Conservation (phyloP, 2,797 vertebrate species). For the Rousettus madagascariensis region DNA sequence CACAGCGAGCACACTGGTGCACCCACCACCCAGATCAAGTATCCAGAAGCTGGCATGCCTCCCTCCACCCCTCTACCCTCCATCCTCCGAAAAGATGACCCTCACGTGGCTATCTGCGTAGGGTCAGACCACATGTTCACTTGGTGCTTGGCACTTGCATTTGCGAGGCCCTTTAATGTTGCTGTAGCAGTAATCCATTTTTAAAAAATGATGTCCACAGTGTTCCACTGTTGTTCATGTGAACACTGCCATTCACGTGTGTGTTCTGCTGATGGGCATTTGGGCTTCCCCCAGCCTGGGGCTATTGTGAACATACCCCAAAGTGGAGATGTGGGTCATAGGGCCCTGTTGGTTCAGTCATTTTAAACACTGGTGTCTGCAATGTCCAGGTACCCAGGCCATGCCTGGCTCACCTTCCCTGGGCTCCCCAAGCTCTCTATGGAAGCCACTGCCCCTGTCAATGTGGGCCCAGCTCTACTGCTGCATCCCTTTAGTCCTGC, state of each 20-base stretch:
- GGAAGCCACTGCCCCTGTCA: not conserved
- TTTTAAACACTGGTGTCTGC: not conserved
- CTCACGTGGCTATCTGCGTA: fast-evolving
- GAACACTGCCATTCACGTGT: fast-evolving
- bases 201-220: not conserved
- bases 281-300: not conserved
- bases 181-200: not conserved
- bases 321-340: not conserved
- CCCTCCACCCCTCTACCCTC: not conserved
- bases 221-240: fast-evolving
- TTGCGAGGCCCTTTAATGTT: not conserved
- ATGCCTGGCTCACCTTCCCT: not conserved
- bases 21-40: not conserved
- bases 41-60: not conserved
- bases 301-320: not conserved
- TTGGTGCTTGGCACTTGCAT: fast-evolving
- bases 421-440: not conserved
- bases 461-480: not conserved
- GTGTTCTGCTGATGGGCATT: fast-evolving
- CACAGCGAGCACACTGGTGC: not conserved
- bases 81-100: not conserved
- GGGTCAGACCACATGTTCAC: fast-evolving
- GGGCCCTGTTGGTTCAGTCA: not conserved
- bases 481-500: not conserved
- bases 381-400: not conserved